Base-by-base conservation (phyloP, 2,113 vertebrate species). In the Emydocephalus ijimae region DNA sequence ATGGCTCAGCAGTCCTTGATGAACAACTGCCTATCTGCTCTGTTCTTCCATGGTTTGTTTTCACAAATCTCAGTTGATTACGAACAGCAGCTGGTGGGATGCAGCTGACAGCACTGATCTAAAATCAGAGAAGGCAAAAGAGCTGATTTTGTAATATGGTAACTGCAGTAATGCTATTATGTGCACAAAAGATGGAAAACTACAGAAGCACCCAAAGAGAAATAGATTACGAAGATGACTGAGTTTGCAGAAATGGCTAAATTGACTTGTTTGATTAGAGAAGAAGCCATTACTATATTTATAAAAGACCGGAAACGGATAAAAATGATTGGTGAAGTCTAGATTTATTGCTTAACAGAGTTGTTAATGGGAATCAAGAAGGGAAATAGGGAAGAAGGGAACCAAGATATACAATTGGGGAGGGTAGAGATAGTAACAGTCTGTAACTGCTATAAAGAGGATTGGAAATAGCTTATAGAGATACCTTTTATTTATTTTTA, bases 41-140 rank as follows among this genome's bases (percentile, higher is more conserved):
- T 92, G 57, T 92, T 95, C 86, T 95, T 3, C n/a, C 94, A 54
- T 91, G 94, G 48, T 50, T 10, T 21, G 50, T 95, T 94, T 97
- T 98, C 39, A 99, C 98, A 85, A 98, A 99, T 90, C 97, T 96
- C 0, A 99, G 97, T 92, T 99, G 97, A 92, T 98, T 98, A 88
- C 98, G 39, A 0, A 99, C 91, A n/a, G 98, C 98, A 90, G 99
- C 98, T 0, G 99, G 98, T 43, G 99, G 98, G 93, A 99, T 97
- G 61, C 98, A 98, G 87, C 98, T 98, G 54, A 98, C 98, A 7
- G 98, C 98, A 1, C 98, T 98, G 3, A 99, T 98, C 99, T 99
- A 96, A 24, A 10, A 18, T 90, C 0, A 92, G 90, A 95, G 61
- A 24, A 94, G 29, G 92, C 92, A 59, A 57, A 64, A 88, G 50